Conservation (phyloP, 53 echinoderm and acorn worm genomes). For the Patiria pectinifera region DNA sequence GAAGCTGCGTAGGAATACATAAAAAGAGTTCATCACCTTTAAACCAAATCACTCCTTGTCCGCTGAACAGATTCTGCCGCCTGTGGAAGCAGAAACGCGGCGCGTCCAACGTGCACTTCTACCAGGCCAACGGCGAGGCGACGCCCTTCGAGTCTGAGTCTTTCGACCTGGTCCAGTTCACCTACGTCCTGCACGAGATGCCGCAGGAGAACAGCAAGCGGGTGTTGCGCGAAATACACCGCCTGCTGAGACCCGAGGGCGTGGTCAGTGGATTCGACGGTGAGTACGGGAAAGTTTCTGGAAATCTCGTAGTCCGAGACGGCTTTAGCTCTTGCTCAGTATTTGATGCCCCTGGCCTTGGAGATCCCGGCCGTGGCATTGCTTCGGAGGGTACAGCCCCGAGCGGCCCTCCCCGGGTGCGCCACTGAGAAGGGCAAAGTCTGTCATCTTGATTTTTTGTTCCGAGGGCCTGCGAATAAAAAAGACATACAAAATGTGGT, state of each 20-base stretch:
- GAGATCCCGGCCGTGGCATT: too few species aligned
- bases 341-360: too few species aligned
- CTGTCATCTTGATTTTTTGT: too few species aligned
- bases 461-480: too few species aligned
- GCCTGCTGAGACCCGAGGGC: constrained; percentile 71
- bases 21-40: too few species aligned
- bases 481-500: too few species aligned
- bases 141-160: constrained; percentile 67
- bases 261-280: constrained; percentile 78
- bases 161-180: constrained; percentile 78
- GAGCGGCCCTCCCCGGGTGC: too few species aligned
- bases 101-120: constrained; percentile 68
- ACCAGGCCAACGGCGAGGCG: constrained; percentile 71
- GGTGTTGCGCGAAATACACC: constrained; percentile 56
- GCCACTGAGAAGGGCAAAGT: too few species aligned
- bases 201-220: constrained; percentile 56
- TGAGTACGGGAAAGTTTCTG: constrained; percentile 23
- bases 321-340: too few species aligned
- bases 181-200: constrained; percentile 83
- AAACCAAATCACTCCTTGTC: neutral
- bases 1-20: too few species aligned
- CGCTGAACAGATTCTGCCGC: constrained; percentile 66
- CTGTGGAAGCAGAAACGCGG: constrained; percentile 65
- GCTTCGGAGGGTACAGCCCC: too few species aligned
- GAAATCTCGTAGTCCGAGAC: too few species aligned